Evolutionary conservation across 2,888 invertebrate species (phyloP), one percentile per base, ranked within the genome.

Genomic region (Drosophila prostipennis): DNA sequence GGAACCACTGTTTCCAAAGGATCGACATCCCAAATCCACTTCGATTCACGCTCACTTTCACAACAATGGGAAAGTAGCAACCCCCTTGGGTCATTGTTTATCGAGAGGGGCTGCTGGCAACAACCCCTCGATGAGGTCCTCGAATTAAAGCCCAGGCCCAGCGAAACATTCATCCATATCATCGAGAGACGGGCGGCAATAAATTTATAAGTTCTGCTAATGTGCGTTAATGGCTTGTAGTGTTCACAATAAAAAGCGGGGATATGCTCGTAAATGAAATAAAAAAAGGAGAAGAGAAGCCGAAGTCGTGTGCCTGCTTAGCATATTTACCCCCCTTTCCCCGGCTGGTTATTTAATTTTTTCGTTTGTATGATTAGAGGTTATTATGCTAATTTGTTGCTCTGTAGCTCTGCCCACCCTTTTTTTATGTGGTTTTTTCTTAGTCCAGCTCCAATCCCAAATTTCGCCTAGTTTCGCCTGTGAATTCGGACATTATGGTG

Each of bases 301-400:
- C 58, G 23, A 45, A 48, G 59, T 59, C 69, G 69, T 58, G 60
- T 60, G 65, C 65, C 82, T 79, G 74, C 56, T 79, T 77, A 74
- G 70, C 74, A 85, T 75, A 51, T 56, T 54, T 36, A 2, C 10
- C 23, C 13, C 32, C 40, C 11, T 23, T 2, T 3, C 8, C 6
- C 11, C n/a, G 52, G 52, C 60, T 79, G 74, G 83, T 76, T 84
- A 78, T 83, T 88, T 79, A 85, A 79, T 82, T 88, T 64, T 82
- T 88, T 86, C 82, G 85, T 82, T 83, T 85, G 83, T 85, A 72
- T 85, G 88, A 85, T 87, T 87, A 83, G 73, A 86, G 88, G 88
- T 79, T 83, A 85, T 87, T 87, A 87, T 87, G 83, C 80, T 88
- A 86, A 88, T 87, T 85, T 81, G 71, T 68, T 65, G 83, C 72